Conservation (phyloP, 1,140 invertebrate species). For the Nephotettix cincticeps region DNA sequence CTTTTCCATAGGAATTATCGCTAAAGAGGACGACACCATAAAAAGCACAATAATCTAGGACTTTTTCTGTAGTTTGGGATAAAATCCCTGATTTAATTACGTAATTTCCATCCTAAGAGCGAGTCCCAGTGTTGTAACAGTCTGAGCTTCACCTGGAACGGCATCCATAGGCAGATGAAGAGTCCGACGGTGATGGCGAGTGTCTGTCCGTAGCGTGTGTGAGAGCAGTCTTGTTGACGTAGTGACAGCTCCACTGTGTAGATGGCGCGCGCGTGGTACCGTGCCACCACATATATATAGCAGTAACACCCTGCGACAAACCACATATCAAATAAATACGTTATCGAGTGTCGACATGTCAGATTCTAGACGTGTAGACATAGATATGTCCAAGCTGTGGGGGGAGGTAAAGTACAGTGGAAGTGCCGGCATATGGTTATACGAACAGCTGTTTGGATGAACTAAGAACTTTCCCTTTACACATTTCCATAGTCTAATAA, state of each 20-base stretch:
- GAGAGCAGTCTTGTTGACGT: constrained; percentile 46
- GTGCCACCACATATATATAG: constrained; percentile 64
- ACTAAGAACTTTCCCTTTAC: too few relatives aligned
- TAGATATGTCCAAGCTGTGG: too few relatives aligned
- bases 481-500: too few relatives aligned
- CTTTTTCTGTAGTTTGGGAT: neutral
- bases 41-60: too few relatives aligned
- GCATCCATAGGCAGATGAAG: constrained; percentile 62
- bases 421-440: too few relatives aligned
- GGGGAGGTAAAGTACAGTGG: too few relatives aligned
- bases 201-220: constrained; percentile 60
- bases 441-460: too few relatives aligned
- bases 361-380: neutral
- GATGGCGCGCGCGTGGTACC: constrained; percentile 64
- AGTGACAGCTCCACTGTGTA: constrained; percentile 63
- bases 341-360: neutral
- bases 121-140: too few relatives aligned
- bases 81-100: too few relatives aligned
- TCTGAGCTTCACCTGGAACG: constrained; percentile 65
- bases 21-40: too few relatives aligned
- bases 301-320: constrained; percentile 55
- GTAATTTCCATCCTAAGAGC: too few relatives aligned
- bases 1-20: too few relatives aligned
- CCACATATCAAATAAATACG: neutral
- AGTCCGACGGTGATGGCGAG: constrained; percentile 62